phyloP scores from a whole-genome alignment of 2,113 vertebrate species.

The Heterotilapia buettikoferi region DNA sequence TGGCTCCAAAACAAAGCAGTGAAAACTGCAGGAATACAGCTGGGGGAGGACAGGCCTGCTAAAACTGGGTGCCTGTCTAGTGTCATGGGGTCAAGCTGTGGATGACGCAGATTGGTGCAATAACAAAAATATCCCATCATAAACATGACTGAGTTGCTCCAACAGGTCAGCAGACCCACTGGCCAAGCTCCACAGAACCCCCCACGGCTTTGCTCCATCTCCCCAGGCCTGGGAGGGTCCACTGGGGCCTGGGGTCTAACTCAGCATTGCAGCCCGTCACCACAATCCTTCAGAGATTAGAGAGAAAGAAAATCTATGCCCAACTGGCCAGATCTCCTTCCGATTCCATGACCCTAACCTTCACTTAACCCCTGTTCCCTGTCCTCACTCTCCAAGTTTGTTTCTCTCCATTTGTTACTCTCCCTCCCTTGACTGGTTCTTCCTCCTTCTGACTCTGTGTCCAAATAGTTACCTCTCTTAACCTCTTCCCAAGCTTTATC shows the following conservation, averaged over 20 bases:
- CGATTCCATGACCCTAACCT: slow-evolving; percentile 45
- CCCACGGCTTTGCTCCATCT: slow-evolving; percentile 22
- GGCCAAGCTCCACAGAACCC: slow-evolving; percentile 50
- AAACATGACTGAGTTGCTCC: slow-evolving; percentile 59
- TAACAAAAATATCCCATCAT: slow-evolving; percentile 67
- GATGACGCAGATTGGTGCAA: slow-evolving; percentile 67
- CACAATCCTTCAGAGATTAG: slow-evolving; percentile 29
- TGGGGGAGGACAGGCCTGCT: slow-evolving; percentile 33
- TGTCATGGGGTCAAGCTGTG: slow-evolving; percentile 54
- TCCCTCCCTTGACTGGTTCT: neutral
- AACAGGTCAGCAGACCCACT: slow-evolving; percentile 41
- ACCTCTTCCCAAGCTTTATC: slow-evolving; percentile 55
- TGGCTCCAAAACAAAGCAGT: slow-evolving; percentile 33
- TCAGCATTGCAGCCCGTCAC: neutral
- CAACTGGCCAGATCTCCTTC: slow-evolving; percentile 39
- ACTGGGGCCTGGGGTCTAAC: slow-evolving; percentile 38
- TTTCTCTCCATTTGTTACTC: slow-evolving; percentile 12
- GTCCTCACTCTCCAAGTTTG: neutral
- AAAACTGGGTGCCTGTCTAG: slow-evolving; percentile 60
- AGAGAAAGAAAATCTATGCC: slow-evolving; percentile 8
- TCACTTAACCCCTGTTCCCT: slow-evolving; percentile 18
- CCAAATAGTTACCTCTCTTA: slow-evolving; percentile 47
- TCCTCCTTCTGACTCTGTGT: slow-evolving; percentile 6
- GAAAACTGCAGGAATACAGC: slow-evolving; percentile 10
- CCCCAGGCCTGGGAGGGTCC: slow-evolving; percentile 39